phyloP scores from a whole-genome alignment of 2,888 invertebrate species.

The Parnassius apollo region DNA sequence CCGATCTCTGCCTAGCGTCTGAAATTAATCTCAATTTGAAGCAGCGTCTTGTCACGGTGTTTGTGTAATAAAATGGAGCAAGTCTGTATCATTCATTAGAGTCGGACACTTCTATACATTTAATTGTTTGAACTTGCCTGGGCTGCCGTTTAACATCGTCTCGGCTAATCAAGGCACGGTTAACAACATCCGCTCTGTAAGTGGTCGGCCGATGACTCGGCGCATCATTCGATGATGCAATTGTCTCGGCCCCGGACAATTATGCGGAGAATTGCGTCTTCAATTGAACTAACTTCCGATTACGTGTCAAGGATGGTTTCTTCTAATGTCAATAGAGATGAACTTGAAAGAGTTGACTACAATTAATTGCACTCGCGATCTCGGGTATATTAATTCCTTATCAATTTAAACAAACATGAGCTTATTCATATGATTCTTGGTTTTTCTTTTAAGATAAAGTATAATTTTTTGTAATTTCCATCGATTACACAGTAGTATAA shows the following conservation, averaged over 20 bases:
- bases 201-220: constrained; percentile 75
- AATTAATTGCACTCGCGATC: neutral
- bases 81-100: constrained; percentile 77
- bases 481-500: no score
- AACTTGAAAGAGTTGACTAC: constrained; percentile 31
- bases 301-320: constrained; percentile 66
- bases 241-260: constrained; percentile 55
- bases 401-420: no score
- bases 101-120: constrained; percentile 79
- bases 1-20: constrained; percentile 32
- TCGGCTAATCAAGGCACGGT: constrained; percentile 76
- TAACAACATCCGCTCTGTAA: constrained; percentile 77
- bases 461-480: no score
- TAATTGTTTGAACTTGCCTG: constrained; percentile 79
- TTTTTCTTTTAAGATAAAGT: no score
- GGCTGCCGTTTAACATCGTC: constrained; percentile 75
- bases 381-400: no score
- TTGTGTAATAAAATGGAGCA: constrained; percentile 75
- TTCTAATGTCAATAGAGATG: constrained; percentile 54
- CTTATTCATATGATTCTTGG: no score
- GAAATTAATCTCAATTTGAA: constrained; percentile 79
- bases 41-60: constrained; percentile 74
- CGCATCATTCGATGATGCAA: constrained; percentile 70
- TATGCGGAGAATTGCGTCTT: constrained; percentile 53
- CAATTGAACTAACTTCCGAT: constrained; percentile 72